phyloP scores from a whole-genome alignment of 2,113 vertebrate species.

The Hippopotamus amphibius region DNA sequence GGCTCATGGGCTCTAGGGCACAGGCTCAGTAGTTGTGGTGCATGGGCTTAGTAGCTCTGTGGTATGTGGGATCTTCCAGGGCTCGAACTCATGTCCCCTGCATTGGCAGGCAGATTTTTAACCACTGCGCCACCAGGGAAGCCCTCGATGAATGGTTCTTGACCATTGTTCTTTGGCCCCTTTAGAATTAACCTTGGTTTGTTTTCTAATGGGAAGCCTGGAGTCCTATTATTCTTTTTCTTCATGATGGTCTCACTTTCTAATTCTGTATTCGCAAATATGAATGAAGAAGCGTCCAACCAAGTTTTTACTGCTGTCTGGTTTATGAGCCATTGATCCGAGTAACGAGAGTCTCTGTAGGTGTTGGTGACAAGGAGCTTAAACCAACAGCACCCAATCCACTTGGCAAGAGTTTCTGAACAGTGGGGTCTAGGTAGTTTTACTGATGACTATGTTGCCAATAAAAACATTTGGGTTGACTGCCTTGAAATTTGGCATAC shows the following conservation, averaged over 20 bases:
- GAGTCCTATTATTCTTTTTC: neutral
- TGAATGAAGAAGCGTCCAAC: neutral
- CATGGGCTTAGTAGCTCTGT: no score
- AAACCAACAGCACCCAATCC: neutral
- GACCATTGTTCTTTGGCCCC: neutral
- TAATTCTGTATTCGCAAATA: neutral
- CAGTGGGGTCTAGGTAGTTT: neutral
- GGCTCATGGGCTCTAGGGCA: no score
- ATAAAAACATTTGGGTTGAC: slow-evolving; percentile 16
- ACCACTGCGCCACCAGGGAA: no score
- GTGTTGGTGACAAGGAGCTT: neutral
- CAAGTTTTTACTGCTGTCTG: neutral
- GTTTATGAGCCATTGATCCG: neutral
- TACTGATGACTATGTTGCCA: neutral
- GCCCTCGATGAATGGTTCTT: neutral
- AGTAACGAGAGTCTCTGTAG: neutral
- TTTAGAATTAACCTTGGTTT: neutral
- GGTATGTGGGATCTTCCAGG: no score
- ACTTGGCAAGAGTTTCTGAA: neutral
- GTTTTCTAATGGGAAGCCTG: neutral
- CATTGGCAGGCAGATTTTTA: no score
- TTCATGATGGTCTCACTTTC: neutral
- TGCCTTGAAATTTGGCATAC: slow-evolving; percentile 50
- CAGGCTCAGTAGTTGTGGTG: no score
- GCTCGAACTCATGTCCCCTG: no score